Conservation (phyloP, 2,888 invertebrate genomes). For the Mycogona germanica region DNA sequence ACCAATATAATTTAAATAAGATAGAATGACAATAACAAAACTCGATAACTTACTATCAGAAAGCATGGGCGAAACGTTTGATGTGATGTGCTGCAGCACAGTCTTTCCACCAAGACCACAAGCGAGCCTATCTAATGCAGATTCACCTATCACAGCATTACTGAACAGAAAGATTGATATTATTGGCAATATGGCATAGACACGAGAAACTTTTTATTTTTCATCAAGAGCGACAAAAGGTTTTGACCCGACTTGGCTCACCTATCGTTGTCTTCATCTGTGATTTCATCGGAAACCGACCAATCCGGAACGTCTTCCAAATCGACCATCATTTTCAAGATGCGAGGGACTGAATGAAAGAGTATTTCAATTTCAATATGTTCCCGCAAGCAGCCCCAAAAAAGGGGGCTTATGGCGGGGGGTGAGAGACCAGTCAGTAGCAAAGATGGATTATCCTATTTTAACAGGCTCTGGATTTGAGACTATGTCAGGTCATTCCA, state of each 20-base stretch:
- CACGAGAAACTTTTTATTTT: slow-evolving; percentile 6
- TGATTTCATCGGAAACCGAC: slow-evolving; percentile 68
- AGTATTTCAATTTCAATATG: slow-evolving; percentile 8
- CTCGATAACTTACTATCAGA: slow-evolving; percentile 37
- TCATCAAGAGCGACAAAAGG: slow-evolving; percentile 15
- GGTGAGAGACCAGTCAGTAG: no score
- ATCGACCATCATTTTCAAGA: slow-evolving; percentile 90
- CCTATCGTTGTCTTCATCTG: slow-evolving; percentile 85
- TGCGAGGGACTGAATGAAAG: slow-evolving; percentile 57
- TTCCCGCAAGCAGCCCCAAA: no score
- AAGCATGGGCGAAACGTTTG: slow-evolving; percentile 76
- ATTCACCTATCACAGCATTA: slow-evolving; percentile 91
- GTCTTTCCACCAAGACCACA: slow-evolving; percentile 91
- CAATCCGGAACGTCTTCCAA: slow-evolving; percentile 84
- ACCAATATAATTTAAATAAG: no score
- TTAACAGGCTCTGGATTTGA: no score
- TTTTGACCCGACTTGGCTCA: slow-evolving; percentile 25
- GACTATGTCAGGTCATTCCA: no score
- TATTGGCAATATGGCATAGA: background rate
- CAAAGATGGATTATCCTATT: no score
- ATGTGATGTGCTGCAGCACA: slow-evolving; percentile 77
- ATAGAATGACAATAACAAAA: no score
- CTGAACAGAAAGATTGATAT: slow-evolving; percentile 37
- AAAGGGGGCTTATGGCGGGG: no score
- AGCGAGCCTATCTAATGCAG: slow-evolving; percentile 91